Conservation (phyloP, 1,140 invertebrate genomes). For the Leptinotarsa undecemlineata region DNA sequence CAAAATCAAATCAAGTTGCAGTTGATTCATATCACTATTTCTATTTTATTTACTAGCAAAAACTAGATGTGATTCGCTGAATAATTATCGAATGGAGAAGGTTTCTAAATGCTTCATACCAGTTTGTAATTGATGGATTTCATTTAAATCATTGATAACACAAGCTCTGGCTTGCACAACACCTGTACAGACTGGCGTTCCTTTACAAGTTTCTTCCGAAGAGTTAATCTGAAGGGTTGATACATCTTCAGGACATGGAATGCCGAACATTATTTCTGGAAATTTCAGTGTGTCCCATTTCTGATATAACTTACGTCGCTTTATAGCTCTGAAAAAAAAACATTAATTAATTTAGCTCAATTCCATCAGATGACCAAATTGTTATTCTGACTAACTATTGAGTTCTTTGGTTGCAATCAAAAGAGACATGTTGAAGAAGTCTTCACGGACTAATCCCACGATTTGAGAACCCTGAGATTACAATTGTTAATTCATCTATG, state of each 20-base stretch:
- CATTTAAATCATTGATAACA: conserved; percentile 63
- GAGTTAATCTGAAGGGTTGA: conserved; percentile 15
- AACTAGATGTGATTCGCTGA: too few species aligned
- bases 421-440: too few species aligned
- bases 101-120: conserved; percentile 30
- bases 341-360: not conserved
- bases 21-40: too few species aligned
- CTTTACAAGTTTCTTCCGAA: conserved; percentile 55
- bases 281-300: conserved; percentile 65
- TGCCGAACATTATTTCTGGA: conserved; percentile 66
- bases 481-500: too few species aligned
- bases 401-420: too few species aligned
- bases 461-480: too few species aligned
- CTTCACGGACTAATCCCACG: too few species aligned
- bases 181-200: conserved; percentile 74
- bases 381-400: too few species aligned
- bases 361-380: not conserved
- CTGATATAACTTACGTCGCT: conserved; percentile 63
- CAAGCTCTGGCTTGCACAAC: conserved; percentile 68
- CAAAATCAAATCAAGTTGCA: too few species aligned
- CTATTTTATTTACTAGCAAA: too few species aligned
- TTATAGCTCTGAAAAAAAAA: conserved; percentile 62
- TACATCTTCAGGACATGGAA: conserved; percentile 56
- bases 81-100: too few species aligned
- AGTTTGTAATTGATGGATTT: conserved; percentile 48